Conservation (phyloP, 2,797 vertebrate species). For the Macrochelys suwanniensis region DNA sequence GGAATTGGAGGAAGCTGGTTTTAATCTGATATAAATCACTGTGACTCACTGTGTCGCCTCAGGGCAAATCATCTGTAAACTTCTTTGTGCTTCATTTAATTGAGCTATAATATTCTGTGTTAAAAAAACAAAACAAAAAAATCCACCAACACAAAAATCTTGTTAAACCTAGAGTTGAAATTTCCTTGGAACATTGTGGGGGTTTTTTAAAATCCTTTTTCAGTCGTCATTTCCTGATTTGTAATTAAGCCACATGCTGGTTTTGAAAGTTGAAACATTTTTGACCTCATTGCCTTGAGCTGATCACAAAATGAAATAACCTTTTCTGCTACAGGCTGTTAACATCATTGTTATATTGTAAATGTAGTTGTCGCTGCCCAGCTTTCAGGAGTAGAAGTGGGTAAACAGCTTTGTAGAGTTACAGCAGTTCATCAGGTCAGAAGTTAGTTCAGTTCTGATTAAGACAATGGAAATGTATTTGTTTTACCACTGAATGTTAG, state of each 20-base stretch:
- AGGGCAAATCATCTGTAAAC: background rate
- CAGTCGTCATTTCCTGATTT: background rate
- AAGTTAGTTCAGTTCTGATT: slow-evolving; percentile 35
- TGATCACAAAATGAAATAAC: background rate
- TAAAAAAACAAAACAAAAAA: background rate
- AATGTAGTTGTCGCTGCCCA: background rate
- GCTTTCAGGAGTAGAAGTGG: background rate
- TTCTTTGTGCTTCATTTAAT: background rate
- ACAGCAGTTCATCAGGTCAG: background rate
- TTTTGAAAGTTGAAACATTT: background rate
- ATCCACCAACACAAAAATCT: background rate
- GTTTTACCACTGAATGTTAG: slow-evolving; percentile 12
- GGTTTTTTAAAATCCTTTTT: background rate
- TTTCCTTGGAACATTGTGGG: background rate
- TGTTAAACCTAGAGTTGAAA: background rate
- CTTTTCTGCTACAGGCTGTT: background rate
- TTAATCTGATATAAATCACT: background rate
- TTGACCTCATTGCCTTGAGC: background rate
- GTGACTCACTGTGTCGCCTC: background rate
- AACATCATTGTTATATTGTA: background rate
- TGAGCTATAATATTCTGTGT: rapidly evolving
- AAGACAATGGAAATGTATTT: slow-evolving; percentile 18
- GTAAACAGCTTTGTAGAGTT: background rate
- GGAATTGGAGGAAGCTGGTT: background rate
- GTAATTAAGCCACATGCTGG: background rate